Evolutionary conservation across 2,888 invertebrate genomes (phyloP).

Genomic region (Xestoiulus laeticollis): DNA sequence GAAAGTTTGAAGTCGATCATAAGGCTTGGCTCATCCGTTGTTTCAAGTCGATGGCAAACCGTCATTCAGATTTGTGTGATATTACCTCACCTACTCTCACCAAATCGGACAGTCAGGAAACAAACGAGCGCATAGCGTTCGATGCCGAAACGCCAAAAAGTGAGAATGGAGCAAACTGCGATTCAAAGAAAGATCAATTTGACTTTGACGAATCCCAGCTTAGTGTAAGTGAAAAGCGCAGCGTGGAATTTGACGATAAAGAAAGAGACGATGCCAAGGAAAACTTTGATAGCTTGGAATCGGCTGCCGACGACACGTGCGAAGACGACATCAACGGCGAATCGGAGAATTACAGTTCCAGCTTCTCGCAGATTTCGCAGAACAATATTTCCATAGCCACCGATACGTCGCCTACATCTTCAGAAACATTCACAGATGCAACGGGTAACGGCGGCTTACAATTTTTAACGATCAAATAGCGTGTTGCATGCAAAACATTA

Average conservation of each 20-base stretch:
- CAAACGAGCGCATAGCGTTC: conserved; percentile 54
- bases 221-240: conserved; percentile 50
- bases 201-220: conserved; percentile 62
- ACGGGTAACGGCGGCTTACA: conserved; percentile 47
- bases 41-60: conserved; percentile 85
- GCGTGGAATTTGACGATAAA: conserved; percentile 25
- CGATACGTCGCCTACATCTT: conserved; percentile 55
- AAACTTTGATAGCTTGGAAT: conserved; percentile 57
- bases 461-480: neutral
- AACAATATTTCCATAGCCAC: conserved; percentile 55
- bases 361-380: conserved; percentile 56
- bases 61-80: conserved; percentile 68
- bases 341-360: conserved; percentile 54
- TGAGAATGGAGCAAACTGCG: conserved; percentile 64
- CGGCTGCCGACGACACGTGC: conserved; percentile 52
- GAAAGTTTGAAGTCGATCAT: conserved; percentile 87
- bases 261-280: conserved; percentile 59
- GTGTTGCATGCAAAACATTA: neutral
- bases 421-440: conserved; percentile 55
- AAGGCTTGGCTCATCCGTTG: conserved; percentile 83
- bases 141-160: conserved; percentile 16
- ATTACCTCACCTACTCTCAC: conserved; percentile 57
- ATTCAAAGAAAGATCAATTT: conserved; percentile 72
- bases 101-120: conserved; percentile 55
- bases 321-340: conserved; percentile 55